Evolutionary conservation across 1,140 invertebrate species (phyloP), one percentile per base, ranked within the genome.

Genomic region (Brachystomella parvula): DNA sequence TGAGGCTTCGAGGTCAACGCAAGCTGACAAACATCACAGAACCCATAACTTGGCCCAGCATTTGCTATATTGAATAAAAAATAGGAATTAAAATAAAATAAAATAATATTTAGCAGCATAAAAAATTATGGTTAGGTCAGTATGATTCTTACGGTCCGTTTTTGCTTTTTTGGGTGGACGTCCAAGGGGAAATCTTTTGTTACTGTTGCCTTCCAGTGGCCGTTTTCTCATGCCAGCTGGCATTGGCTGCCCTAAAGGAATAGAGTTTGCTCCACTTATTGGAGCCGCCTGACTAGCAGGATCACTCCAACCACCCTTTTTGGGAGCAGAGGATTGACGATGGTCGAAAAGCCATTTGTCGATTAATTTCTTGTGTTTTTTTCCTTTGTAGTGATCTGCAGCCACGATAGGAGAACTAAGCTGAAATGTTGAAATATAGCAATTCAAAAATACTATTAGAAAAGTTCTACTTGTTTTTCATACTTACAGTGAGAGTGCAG

Each of bases 301-400:
- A 17, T 26, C 24, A 9, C 6, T 53, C 24, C 6, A 17, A 24
- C 15, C 49, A 15, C 49, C 49, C 12, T 12, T 53, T 19, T 39
- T 39, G 6, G 35, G 35, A 53, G 49, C 12, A 19, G 24, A 12
- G 24, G 9, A 19, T 53, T 15, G 49, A 53, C 24, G 49, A 15
- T 24, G 24, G 24, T 15, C 24, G 49, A 17, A 24, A 17, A 53
- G 49, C 69, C 69, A 70, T 33, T 33, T 26, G 28, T 70, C 63
- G 12, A 67, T 47, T 1, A 2, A 24, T 32, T 64, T 64, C 21
- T 65, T 68, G 44, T 71, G 69, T 29, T 66, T 59, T 47, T 68
- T 71, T 21, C 69, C 69, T 39, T 53, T 68, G 32, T 68, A 71
- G 47, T 71, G 69, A 32, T 67, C 69, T 3, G 24, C 58, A 9